Evolutionary conservation across 2,113 vertebrate species (phyloP), one percentile per base, ranked within the genome.

Genomic region (Engraulis encrasicolus): DNA sequence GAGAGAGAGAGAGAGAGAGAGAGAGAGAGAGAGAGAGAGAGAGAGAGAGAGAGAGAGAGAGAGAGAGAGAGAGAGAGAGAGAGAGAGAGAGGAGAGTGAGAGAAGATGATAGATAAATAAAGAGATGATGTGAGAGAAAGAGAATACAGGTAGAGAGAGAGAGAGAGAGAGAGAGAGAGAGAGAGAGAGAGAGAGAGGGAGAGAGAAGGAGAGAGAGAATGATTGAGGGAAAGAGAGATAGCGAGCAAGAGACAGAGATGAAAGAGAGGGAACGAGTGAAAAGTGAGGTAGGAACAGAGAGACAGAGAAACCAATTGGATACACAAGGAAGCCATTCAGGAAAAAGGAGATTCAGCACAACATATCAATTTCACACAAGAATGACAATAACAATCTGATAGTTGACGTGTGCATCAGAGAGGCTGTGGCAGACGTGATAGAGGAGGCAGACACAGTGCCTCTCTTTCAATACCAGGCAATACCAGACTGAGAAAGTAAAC

Each of bases 261-360:
- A 9, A 31, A 3, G 31, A 66, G 23, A 58, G 7, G 52, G 19
- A 2, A n/a, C 19, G 23, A 12, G 58, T 20, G 31, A 1, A 66
- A 23, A 66, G n/a, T 11, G 58, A 66, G n/a, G 20, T 18, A 54
- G 50, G n/a, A 20, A 66, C n/a, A 27, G 1, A 58, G 54, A 58
- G 54, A n/a, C 19, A 58, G n/a, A 38, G 36, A 78, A 77, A 34
- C 31, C 49, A n/a, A 37, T 18, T 1, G 3, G 81, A 81, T 78
- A 85, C 23, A 77, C 81, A 89, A 74, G 7, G 34, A 61, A 36
- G 80, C 6, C 20, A 81, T 11, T 0, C 18, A 31, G 7, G 58
- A 14, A 11, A 31, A 36, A 34, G 79, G 17, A 17, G 18, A 66
- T 7, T n/a, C n/a, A 61, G 58, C 15, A 27, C 31, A 27, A 5